Percentiles rank a stretch among this genome's conserved stretches.
These are phyloP conservation scores for Pogonophryne albipinna DNA, from an alignment of 2,797 vertebrate species.

Conservation along the genomic window DNA sequence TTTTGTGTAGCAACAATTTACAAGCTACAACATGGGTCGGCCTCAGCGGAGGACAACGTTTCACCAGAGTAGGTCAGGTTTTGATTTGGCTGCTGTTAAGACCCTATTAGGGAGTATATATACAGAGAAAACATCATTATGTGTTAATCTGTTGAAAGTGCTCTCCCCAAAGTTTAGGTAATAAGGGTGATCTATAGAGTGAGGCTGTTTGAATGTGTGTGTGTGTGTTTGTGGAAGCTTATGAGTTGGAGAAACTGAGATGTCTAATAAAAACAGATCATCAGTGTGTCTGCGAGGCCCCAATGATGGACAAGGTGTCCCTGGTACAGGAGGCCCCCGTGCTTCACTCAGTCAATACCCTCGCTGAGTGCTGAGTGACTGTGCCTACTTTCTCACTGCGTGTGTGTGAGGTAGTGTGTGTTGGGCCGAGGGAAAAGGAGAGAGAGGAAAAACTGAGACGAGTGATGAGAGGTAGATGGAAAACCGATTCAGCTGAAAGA, in stretches of 20 bases:
- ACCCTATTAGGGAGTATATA: slow-evolving; percentile 24
- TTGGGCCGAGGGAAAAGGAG: slow-evolving; percentile 12
- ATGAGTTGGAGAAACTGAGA: slow-evolving; percentile 17
- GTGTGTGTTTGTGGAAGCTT: background rate
- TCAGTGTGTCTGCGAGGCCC: slow-evolving; percentile 19
- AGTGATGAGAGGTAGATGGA: slow-evolving; percentile 65
- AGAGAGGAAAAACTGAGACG: slow-evolving; percentile 32
- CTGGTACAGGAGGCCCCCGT: slow-evolving; percentile 31
- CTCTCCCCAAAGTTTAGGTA: slow-evolving; percentile 9
- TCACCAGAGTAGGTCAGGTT: slow-evolving; percentile 15
- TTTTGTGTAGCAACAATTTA: slow-evolving; percentile 19
- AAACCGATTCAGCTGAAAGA: slow-evolving; percentile 28
- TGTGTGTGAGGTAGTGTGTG: slow-evolving; percentile 23
- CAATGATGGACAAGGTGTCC: slow-evolving; percentile 68
- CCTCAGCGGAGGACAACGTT: slow-evolving; percentile 22
- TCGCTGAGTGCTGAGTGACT: slow-evolving; percentile 68
- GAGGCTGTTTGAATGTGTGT: background rate
- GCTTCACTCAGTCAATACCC: slow-evolving; percentile 51
- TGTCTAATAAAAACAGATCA: slow-evolving; percentile 42
- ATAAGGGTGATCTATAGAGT: slow-evolving; percentile 14
- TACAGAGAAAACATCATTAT: slow-evolving; percentile 21
- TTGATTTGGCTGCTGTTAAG: slow-evolving; percentile 31
- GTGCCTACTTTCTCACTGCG: slow-evolving; percentile 49
- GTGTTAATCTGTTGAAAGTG: slow-evolving; percentile 16
- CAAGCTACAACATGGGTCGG: background rate